These are phyloP conservation scores for Nasonia oneida DNA, from an alignment of 2,888 invertebrate genomes.

Conservation along the genomic window DNA sequence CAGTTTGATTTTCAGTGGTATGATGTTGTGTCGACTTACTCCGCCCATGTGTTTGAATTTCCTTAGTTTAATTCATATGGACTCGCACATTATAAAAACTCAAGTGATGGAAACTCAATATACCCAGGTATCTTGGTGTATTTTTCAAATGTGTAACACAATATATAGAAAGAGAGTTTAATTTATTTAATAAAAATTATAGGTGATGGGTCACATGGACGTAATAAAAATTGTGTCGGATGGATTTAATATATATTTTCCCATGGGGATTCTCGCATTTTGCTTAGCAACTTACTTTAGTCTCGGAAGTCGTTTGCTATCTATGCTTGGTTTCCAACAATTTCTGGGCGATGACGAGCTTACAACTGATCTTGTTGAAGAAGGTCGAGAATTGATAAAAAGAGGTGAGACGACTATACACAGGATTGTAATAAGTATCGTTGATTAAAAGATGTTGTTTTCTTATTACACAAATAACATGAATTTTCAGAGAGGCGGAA, in stretches of 20 bases:
- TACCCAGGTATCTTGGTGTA: conserved; percentile 86
- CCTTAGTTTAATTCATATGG: conserved; percentile 98
- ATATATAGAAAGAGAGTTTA: conserved; percentile 14
- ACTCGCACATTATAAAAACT: conserved; percentile 93
- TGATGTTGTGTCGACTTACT: conserved; percentile 97
- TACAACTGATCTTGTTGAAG: conserved; percentile 95
- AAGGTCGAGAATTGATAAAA: conserved; percentile 94
- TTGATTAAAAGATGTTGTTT: background rate
- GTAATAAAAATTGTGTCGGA: conserved; percentile 97
- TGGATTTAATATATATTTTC: conserved; percentile 99
- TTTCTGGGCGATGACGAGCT: conserved; percentile 97
- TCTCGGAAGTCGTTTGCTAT: conserved; percentile 93
- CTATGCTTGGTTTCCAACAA: conserved; percentile 97
- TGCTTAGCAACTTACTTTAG: conserved; percentile 97
- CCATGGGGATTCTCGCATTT: conserved; percentile 96
- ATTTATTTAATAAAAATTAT: conserved; percentile 62
- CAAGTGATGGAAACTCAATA: conserved; percentile 94
- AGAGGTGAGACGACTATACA: conserved; percentile 83
- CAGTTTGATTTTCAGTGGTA: conserved; percentile 98
- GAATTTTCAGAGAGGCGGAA: conserved; percentile 86
- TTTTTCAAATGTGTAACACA: conserved; percentile 1
- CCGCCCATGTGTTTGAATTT: conserved; percentile 99
- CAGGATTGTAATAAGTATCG: conserved; percentile 1
- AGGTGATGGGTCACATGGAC: conserved; percentile 99
- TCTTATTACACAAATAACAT: conserved; percentile 18